A percentile compares a stretch with the other conserved stretches of the same genome.
These are phyloP conservation scores for Epistrophe eligans DNA, from an alignment of 2,888 invertebrate genomes.

Conservation along the genomic window DNA sequence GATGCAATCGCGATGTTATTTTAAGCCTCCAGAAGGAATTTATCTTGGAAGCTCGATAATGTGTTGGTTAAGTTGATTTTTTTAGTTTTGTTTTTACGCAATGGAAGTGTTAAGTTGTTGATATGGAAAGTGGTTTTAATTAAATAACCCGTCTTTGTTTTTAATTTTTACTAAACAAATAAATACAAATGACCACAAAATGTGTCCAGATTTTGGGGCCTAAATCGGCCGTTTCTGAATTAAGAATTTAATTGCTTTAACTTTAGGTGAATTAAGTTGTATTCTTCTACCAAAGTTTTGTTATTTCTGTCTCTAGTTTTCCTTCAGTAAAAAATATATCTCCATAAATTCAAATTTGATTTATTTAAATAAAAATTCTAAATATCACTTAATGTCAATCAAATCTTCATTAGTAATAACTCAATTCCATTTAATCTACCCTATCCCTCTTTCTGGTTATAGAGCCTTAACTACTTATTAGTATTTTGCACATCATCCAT, in stretches of 20 bases:
- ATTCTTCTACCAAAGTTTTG: no score
- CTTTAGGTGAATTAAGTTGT: no score
- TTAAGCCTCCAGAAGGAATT: conserved; percentile 1
- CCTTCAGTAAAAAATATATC: background rate
- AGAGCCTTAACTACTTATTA: background rate
- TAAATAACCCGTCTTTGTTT: no score
- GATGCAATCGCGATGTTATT: conserved; percentile 27
- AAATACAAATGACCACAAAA: no score
- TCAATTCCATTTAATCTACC: background rate
- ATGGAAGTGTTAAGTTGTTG: background rate
- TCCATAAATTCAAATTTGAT: background rate
- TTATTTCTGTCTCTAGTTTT: no score
- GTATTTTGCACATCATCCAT: conserved; percentile 33
- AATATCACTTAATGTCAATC: conserved; percentile 4
- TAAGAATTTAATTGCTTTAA: no score
- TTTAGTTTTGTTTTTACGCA: background rate
- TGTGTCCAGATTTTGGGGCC: no score
- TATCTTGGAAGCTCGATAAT: background rate
- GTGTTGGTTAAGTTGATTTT: background rate
- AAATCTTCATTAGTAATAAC: conserved; percentile 1
- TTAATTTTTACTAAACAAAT: no score
- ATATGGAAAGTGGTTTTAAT: background rate
- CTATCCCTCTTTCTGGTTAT: background rate
- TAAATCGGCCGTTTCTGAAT: no score
- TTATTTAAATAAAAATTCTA: background rate